Base-by-base conservation (phyloP, 2,797 vertebrate species). In the Pempheris klunzingeri region DNA sequence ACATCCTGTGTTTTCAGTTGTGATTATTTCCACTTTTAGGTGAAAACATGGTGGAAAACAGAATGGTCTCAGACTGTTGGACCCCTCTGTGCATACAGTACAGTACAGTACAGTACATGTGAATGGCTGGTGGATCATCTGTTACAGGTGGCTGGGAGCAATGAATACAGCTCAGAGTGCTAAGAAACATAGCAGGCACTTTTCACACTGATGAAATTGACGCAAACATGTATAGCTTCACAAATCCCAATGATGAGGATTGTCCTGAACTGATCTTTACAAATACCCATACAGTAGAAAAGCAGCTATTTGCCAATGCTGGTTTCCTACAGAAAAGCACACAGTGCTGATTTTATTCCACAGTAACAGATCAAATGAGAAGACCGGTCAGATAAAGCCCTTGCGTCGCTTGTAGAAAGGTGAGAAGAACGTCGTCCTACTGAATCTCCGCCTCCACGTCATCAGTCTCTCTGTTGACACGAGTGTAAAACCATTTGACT, bases 401-500 rank as follows among this genome's bases (percentile, higher is more conserved):
- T 28, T 17, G 4, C 8, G 30, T 53, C 24, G 2, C 11, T 22
- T 36, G 32, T 22, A 38, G n/a, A 57, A 38, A 24, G 8, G 30
- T 24, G 2, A 28, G 13, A 39, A 3, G 10, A 38, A 28, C 1
- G 7, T n/a, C 55, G 17, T 39, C 36, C 46, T 46, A 22, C 24
- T 0, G 0, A 2, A 5, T 30, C 8, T 1, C 39, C 2, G 0
- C 4, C 20, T 43, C 14, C 50, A 6, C 30, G 2, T 0, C 10
- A 30, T 0, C 5, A 1, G 0, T n/a, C 7, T 12, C 2, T 13
- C 3, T 30, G 2, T 15, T 77, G 9, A 0, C 11, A 0, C 0
- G 0, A 2, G 0, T 0, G 53, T 61, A 70, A 0, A 3, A 8
- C 18, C 17, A 12, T 0, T 3, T n/a, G 28, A 24, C 1, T 2